phyloP scores from a whole-genome alignment of 2,888 invertebrate genomes.

The Epinotia brunnichana region DNA sequence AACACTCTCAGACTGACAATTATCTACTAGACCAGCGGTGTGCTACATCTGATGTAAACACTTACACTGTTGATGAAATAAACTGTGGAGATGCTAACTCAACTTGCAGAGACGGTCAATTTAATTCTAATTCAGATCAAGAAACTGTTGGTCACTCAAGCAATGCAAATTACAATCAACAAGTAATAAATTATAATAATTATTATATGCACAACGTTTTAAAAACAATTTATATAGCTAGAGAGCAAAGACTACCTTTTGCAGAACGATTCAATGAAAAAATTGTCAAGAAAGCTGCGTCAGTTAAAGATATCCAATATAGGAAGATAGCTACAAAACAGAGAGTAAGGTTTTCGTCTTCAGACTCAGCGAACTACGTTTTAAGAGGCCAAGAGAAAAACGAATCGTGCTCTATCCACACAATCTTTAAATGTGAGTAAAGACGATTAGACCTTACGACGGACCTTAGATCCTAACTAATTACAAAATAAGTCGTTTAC shows the following conservation, averaged over 20 bases:
- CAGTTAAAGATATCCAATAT: conserved; percentile 64
- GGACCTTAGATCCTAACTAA: too few relatives aligned
- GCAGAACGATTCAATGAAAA: neutral
- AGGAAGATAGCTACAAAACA: conserved; percentile 57
- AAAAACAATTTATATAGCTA: neutral
- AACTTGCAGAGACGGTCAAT: neutral
- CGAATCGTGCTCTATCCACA: conserved; percentile 58
- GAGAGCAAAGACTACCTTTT: neutral
- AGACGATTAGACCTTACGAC: too few relatives aligned
- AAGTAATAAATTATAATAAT: conserved; percentile 4
- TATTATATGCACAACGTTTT: conserved; percentile 3
- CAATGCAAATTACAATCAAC: neutral
- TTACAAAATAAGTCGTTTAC: too few relatives aligned
- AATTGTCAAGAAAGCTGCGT: conserved; percentile 52
- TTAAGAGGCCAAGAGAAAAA: neutral
- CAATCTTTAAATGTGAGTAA: conserved; percentile 67
- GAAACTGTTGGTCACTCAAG: neutral
- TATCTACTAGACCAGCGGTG: neutral
- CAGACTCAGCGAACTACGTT: conserved; percentile 44
- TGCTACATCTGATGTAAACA: neutral
- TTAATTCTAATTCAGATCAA: neutral
- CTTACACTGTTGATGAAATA: neutral
- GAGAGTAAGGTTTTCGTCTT: conserved; percentile 57
- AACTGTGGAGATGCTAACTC: neutral
- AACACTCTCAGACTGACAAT: conserved; percentile 51